Base-by-base conservation (phyloP, 2,888 invertebrate genomes). In the Microdon myrmicae region DNA sequence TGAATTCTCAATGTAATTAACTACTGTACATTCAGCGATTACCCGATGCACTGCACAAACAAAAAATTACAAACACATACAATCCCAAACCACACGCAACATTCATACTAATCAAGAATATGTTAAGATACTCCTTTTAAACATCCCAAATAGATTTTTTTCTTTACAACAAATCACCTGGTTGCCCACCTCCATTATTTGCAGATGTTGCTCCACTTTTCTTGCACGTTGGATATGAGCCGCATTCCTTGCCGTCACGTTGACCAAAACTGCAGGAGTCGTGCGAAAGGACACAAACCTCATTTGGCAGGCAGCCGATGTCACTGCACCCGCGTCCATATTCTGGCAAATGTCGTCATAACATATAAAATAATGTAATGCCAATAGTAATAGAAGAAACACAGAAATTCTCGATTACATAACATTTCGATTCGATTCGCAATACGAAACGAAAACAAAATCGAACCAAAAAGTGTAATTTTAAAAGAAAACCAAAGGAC, bases 291-390 rank as follows among this genome's bases (percentile, higher is more conserved):
- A 89, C 84, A 78, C 91, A 91, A 55, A 85, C 84, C 79, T 91
- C 85, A 72, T 82, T 87, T 73, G 84, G 86, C 45, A 85, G 81
- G 73, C 91, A 91, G 38, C 90, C 90, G 71, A 91, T 91, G 74
- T 91, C 91, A 72, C 83, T 84, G 77, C 91, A 91, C 13, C 85
- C 83, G 69, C 90, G 84, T 58, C 90, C 90, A 76, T 90, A 91
- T 79, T 91, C 90, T 91, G 81, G 26, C 49, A 67, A 68, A 67
- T 67, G 51, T 61, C 59, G 59, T 68, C 59, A 58, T 59, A 66
- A 66, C 58, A 66, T 66, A 66, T 66, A 66, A 59, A 66, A 66
- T 66, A 66, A 66, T 64, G 64, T 64, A 64, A 64, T 64, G 64
- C 64, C 64, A 64, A 64, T 64, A 64, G 53, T 64, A 58, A 37